Evolutionary conservation across 1,140 invertebrate species (phyloP), one percentile per base, ranked within the genome.

Genomic region (Drosophila saltans): DNA sequence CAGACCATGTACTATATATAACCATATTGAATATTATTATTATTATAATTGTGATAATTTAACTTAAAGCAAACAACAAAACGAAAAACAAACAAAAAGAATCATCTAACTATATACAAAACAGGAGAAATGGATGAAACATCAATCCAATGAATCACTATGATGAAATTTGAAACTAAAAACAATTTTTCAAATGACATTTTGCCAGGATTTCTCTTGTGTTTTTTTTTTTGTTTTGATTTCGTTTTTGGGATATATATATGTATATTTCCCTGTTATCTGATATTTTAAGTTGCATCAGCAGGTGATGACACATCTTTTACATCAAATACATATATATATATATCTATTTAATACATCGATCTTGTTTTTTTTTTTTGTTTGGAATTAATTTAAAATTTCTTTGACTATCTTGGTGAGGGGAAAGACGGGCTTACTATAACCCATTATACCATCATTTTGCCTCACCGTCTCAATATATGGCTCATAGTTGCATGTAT

Each of bases 361-460:
- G 52, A 64, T 33, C 40, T 21, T 36, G 11, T 26, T 36, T 16
- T 16, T 16, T 16, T 26, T 36, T 16, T 16, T 16, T 16, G 16
- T 16, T 16, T 16, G 16, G 16, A 16, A 16, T 16, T 66, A 52
- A 69, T 28, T 33, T 0, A 84, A 36, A 6, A 78, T 57, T 3
- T 41, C 21, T 7, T 55, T 72, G 2, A 82, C 74, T 3, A 74
- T 45, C 16, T 84, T 55, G 0, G 26, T 66, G 0, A 88, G 58
- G 0, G 84, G 84, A 52, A 88, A 88, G 0, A 81, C 71, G 0
- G 80, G 78, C 16, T 75, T 68, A 6, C 16, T 8, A 8, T 56
- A 6, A 7, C 10, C 3, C 1, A 10, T n/a, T 52, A 21, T 2
- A 9, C 21, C 21, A 48, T 48, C 21, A 48, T 48, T 48, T 21